Percentiles rank a stretch among this genome's conserved stretches.
Evolutionary conservation across 2,888 invertebrate genomes (phyloP).

Genomic region (Malachius bipustulatus): DNA sequence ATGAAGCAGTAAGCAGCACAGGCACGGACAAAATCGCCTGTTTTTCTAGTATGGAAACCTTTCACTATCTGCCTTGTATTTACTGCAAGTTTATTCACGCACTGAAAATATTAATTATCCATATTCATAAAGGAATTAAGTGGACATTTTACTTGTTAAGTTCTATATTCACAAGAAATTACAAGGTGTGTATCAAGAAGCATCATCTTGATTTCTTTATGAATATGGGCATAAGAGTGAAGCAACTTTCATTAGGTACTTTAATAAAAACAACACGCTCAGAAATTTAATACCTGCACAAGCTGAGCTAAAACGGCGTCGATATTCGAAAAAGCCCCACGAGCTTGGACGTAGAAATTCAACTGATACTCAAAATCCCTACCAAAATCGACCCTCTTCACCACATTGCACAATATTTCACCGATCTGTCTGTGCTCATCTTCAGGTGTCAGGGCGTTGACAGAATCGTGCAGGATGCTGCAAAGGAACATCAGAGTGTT

Average conservation of each 20-base stretch:
- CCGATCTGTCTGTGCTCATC: conserved; percentile 85
- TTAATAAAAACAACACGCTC: too few relatives aligned
- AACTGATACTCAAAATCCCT: conserved; percentile 84
- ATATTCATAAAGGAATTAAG: conserved; percentile 4
- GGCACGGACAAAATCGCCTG: conserved; percentile 78
- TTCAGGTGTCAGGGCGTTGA: conserved; percentile 83
- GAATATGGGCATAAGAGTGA: too few relatives aligned
- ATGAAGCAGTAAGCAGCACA: conserved; percentile 94
- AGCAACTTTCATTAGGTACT: too few relatives aligned
- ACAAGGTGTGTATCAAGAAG: too few relatives aligned
- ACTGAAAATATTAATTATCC: conserved; percentile 43
- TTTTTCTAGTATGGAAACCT: conserved; percentile 66
- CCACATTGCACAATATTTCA: conserved; percentile 66
- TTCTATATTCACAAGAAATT: too few relatives aligned
- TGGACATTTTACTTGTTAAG: too few relatives aligned
- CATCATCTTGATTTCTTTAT: too few relatives aligned
- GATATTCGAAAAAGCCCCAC: conserved; percentile 81
- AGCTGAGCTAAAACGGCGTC: conserved; percentile 77
- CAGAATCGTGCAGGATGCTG: conserved; percentile 83
- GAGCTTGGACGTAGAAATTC: conserved; percentile 85
- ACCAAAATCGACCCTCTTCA: conserved; percentile 70
- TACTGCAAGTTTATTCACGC: conserved; percentile 69
- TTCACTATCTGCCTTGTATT: conserved; percentile 54
- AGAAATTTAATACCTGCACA: conserved; percentile 70
- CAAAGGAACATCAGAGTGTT: conserved; percentile 82